Evolutionary conservation across 2,113 vertebrate genomes (phyloP).

Genomic region (Hassar affinis): DNA sequence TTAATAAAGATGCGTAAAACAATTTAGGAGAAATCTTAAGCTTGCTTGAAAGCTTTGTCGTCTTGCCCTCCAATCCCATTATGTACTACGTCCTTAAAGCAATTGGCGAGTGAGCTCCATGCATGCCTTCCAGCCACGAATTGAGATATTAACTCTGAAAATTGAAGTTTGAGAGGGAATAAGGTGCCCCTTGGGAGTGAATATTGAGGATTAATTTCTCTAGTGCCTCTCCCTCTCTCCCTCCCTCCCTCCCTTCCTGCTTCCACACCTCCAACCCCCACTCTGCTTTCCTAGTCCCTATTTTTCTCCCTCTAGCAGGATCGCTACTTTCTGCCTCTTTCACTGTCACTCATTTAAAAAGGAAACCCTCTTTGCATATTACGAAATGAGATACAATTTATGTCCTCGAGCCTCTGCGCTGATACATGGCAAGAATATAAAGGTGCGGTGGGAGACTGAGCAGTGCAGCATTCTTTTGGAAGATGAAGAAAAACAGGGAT

Average conservation of each 20-base stretch:
- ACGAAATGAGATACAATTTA: slow-evolving; percentile 35
- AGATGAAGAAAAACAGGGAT: slow-evolving; percentile 60
- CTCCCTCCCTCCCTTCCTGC: slow-evolving; percentile 44
- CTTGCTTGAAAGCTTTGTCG: slow-evolving; percentile 71
- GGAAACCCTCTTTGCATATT: slow-evolving; percentile 70
- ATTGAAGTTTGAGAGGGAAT: slow-evolving; percentile 72
- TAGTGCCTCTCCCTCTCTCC: slow-evolving; percentile 63
- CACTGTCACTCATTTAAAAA: slow-evolving; percentile 72
- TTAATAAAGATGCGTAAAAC: slow-evolving; percentile 62
- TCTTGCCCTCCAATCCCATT: slow-evolving; percentile 71
- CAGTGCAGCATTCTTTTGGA: neutral
- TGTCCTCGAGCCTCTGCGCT: slow-evolving; percentile 29
- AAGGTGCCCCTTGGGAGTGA: slow-evolving; percentile 72
- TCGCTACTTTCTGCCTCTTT: slow-evolving; percentile 56
- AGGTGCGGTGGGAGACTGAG: slow-evolving; percentile 60
- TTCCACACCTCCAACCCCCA: slow-evolving; percentile 41
- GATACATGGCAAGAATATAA: slow-evolving; percentile 60
- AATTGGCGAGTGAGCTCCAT: slow-evolving; percentile 64
- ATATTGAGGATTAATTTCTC: slow-evolving; percentile 75
- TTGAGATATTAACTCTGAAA: slow-evolving; percentile 73
- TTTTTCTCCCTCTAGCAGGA: slow-evolving; percentile 5
- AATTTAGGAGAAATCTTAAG: slow-evolving; percentile 59
- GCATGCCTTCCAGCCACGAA: slow-evolving; percentile 69
- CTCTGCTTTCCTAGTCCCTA: slow-evolving; percentile 60
- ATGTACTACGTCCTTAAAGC: slow-evolving; percentile 67